Evolutionary conservation across 35 echinoderm and acorn worm genomes (phyloP).

Genomic region (Lytechinus pictus): DNA sequence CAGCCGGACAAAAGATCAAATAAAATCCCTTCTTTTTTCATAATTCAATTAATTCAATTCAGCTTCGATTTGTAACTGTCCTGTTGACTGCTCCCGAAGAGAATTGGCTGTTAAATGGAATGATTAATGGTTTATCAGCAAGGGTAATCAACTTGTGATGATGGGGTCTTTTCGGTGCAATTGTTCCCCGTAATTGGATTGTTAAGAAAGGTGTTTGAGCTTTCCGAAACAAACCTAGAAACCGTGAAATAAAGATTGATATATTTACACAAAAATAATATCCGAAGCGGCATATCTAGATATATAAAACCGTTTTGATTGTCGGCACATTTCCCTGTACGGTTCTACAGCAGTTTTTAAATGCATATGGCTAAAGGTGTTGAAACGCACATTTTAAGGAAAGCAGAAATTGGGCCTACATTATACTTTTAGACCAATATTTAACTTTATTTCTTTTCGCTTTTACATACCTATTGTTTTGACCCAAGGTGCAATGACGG

Average conservation of each 20-base stretch:
- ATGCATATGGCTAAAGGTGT: background rate
- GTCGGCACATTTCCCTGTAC: background rate
- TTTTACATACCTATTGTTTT: no score
- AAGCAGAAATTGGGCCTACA: background rate
- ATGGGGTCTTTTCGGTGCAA: background rate
- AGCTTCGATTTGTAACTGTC: background rate
- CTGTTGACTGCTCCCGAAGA: background rate
- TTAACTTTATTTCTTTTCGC: no score
- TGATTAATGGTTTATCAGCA: background rate
- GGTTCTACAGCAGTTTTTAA: background rate
- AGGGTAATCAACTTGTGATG: background rate
- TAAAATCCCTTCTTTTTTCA: conserved; percentile 7
- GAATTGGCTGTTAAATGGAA: background rate
- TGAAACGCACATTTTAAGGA: background rate
- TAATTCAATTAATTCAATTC: conserved; percentile 15
- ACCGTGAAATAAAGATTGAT: background rate
- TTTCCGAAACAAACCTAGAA: background rate
- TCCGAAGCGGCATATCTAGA: background rate
- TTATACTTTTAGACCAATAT: no score
- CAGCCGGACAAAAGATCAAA: background rate
- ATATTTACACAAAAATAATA: background rate
- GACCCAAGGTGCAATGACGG: no score
- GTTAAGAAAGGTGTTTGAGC: background rate
- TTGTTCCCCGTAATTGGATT: background rate
- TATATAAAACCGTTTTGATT: background rate